Percentiles rank a stretch among this genome's conserved stretches.
Evolutionary conservation across 2,113 vertebrate genomes (phyloP).

Genomic region (Gavialis gangeticus): DNA sequence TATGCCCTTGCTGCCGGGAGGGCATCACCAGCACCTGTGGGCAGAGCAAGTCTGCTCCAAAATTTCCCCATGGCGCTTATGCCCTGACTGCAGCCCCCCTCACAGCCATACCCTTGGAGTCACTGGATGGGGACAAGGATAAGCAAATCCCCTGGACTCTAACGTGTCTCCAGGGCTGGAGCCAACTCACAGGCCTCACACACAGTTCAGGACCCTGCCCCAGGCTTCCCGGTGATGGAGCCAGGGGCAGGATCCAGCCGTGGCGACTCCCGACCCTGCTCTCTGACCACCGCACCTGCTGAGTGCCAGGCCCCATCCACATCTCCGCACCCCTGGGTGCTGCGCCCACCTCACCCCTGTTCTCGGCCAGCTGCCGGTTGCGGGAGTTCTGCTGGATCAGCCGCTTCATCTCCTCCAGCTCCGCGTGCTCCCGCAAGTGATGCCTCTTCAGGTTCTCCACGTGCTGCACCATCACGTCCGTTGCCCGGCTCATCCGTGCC

Average conservation of each 20-base stretch:
- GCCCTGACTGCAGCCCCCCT: not conserved
- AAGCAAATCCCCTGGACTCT: not conserved
- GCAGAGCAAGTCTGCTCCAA: not conserved
- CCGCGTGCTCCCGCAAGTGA: constrained; percentile 73
- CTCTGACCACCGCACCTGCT: not conserved
- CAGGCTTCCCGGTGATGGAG: not conserved
- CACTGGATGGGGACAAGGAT: not conserved
- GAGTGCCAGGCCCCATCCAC: accelerated
- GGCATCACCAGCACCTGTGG: constrained; percentile 31
- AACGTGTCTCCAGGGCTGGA: not conserved
- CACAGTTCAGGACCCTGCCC: not conserved
- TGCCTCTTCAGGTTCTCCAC: constrained; percentile 85
- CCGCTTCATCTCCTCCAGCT: constrained; percentile 86
- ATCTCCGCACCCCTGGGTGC: accelerated
- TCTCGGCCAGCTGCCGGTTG: constrained; percentile 69
- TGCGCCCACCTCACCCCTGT: constrained; percentile 65
- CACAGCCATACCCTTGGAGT: not conserved
- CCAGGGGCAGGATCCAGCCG: not conserved
- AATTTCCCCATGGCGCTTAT: not conserved
- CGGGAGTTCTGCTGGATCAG: constrained; percentile 76
- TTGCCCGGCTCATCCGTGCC: constrained; percentile 83
- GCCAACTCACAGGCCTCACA: not conserved
- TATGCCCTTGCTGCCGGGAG: not conserved
- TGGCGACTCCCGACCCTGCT: not conserved
- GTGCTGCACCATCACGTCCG: constrained; percentile 88